These are phyloP conservation scores for Cyphomyrus discorhynchus DNA, from an alignment of 2,113 vertebrate species.

Conservation along the genomic window DNA sequence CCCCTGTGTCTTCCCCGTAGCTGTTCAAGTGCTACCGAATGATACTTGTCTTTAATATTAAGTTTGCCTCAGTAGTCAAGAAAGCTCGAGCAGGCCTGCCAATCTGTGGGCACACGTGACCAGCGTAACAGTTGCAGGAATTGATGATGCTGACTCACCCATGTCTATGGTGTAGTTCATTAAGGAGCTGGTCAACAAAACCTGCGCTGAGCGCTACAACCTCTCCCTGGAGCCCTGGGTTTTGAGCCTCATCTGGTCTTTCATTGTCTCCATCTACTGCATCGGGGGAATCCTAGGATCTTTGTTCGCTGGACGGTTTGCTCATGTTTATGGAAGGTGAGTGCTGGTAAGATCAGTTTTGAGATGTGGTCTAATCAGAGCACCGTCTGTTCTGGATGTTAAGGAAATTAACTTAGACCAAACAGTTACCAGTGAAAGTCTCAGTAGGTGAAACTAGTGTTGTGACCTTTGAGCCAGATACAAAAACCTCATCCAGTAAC, in stretches of 20 bases:
- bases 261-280: slow-evolving; percentile 56
- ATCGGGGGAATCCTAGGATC: slow-evolving; percentile 54
- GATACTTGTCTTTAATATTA: neutral
- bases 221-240: slow-evolving; percentile 43
- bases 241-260: slow-evolving; percentile 61
- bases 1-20: neutral
- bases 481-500: neutral
- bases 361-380: neutral
- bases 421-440: neutral
- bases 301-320: slow-evolving; percentile 24
- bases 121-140: neutral
- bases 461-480: neutral
- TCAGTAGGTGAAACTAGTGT: neutral
- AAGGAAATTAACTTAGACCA: neutral
- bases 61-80: neutral
- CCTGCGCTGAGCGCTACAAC: slow-evolving; percentile 49
- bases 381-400: neutral
- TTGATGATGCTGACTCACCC: neutral
- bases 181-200: slow-evolving; percentile 55
- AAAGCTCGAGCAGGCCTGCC: neutral
- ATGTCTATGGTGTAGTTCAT: slow-evolving; percentile 43
- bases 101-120: too few species aligned
- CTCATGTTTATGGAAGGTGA: slow-evolving; percentile 50
- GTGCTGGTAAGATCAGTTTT: neutral
- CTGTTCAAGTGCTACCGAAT: neutral